Base-by-base conservation (phyloP, 2,113 vertebrate species). In the Nesoenas mayeri region DNA sequence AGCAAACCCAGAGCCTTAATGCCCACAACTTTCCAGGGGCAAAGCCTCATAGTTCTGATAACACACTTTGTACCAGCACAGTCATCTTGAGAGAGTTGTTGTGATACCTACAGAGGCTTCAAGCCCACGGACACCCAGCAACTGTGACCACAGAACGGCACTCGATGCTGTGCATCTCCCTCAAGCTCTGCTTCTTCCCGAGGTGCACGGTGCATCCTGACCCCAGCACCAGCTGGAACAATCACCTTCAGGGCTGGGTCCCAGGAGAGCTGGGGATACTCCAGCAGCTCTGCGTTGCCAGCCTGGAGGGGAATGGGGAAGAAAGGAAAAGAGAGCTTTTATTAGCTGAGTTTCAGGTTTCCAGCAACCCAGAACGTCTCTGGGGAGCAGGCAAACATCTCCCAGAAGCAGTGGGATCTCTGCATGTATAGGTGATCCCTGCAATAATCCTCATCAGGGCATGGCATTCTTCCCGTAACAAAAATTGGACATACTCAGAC, bases 121-220 rank as follows among this genome's bases (percentile, higher is more conserved):
- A 24, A 72, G 74, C 50, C 54, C 79, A 60, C 1, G 3, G 85
- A 34, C 71, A 38, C 34, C 10, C 53, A 48, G 26, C 22, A 74
- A 48, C 60, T 40, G 75, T 0, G 5, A 29, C 64, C 4, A 1
- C 69, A 86, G 64, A 6, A 0, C 0, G 1, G 40, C 14, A 12
- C 44, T 38, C 72, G 17, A 12, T 2, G 21, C 3, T 47, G 32
- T 44, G 69, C 72, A 16, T 29, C 44, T 78, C 19, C 42, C 57
- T 71, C 0, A 0, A 81, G 65, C 34, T 78, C 56, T 42, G 44
- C 60, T 75, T 58, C 71, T 56, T 77, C n/a, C 17, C 0, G 0
- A 10, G 17, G 9, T 70, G 28, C 2, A 4, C 0, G 1, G 1
- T 13, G 31, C 26, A 88, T 20, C 64, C 42, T 1, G 3, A 42